Conservation (phyloP, 35 echinoderm and acorn worm genomes). For the Apostichopus californicus region DNA sequence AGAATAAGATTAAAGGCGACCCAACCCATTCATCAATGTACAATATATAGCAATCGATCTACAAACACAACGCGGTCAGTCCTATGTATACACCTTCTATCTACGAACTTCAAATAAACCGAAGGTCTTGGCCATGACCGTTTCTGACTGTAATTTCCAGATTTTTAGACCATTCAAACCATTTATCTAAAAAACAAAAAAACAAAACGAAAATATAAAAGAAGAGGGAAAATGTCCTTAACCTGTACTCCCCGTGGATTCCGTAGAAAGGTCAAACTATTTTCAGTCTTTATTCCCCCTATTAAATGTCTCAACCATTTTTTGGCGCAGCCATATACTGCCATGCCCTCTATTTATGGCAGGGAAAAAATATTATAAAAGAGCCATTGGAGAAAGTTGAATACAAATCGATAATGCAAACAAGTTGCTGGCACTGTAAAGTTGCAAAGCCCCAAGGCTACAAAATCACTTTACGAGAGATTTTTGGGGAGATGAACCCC, state of each 20-base stretch:
- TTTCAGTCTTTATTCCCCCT: too few species aligned
- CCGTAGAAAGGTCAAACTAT: constrained; percentile 11
- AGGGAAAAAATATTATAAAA: constrained; percentile 44
- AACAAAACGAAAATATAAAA: background rate
- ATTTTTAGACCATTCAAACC: too few species aligned
- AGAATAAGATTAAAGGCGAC: too few species aligned
- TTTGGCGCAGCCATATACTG: background rate
- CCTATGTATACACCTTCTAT: too few species aligned
- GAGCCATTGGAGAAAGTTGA: constrained; percentile 6
- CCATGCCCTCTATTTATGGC: constrained; percentile 7
- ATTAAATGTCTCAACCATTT: background rate
- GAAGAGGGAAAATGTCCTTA: background rate
- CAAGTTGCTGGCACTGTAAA: constrained; percentile 26
- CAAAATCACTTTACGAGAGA: constrained; percentile 52
- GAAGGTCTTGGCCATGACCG: background rate
- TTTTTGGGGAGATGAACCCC: constrained; percentile 42
- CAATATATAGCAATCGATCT: too few species aligned
- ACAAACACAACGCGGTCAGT: too few species aligned
- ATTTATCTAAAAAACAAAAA: background rate
- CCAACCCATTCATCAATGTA: too few species aligned
- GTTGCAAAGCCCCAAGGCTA: constrained; percentile 61
- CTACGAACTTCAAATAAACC: too few species aligned
- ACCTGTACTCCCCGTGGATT: constrained; percentile 27
- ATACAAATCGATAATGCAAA: constrained; percentile 60
- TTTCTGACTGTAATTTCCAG: background rate